These are phyloP conservation scores for Nettapus auritus DNA, from an alignment of 2,113 vertebrate species.

Conservation along the genomic window DNA sequence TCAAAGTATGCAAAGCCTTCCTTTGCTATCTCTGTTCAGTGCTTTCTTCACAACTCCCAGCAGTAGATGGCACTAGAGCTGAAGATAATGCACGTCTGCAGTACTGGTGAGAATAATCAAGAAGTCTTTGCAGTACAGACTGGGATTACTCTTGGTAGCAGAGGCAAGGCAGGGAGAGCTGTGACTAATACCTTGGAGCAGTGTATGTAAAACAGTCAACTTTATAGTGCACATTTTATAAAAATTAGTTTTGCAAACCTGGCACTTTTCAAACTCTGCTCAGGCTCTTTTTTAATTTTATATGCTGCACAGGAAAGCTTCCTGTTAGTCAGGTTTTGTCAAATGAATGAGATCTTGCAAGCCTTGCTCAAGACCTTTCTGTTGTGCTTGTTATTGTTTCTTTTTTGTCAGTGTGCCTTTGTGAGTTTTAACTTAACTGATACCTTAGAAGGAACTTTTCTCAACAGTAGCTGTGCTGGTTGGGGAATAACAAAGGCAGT, in stretches of 20 bases:
- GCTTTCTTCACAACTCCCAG: neutral
- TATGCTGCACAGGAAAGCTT: neutral
- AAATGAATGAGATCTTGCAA: neutral
- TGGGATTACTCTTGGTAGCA: neutral
- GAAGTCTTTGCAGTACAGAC: fast-evolving
- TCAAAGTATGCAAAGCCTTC: neutral
- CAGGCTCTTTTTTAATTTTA: neutral
- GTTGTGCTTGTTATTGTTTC: neutral
- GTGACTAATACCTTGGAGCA: neutral
- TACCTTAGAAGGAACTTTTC: neutral
- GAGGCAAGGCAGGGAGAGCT: fast-evolving
- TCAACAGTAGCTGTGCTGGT: neutral
- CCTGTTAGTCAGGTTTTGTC: neutral
- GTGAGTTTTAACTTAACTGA: neutral
- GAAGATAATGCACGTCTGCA: neutral
- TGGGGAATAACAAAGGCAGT: neutral
- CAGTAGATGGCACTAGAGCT: constrained; percentile 14
- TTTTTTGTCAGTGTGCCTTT: neutral
- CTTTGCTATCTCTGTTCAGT: neutral
- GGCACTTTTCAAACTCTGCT: neutral
- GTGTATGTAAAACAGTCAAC: fast-evolving
- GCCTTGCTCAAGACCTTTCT: neutral
- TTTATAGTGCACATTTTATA: fast-evolving
- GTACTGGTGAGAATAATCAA: fast-evolving
- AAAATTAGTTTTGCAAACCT: neutral